Percentiles rank a stretch among this genome's conserved stretches.
Evolutionary conservation across 2,113 vertebrate genomes (phyloP).

Genomic region (Hystrix brachyura): DNA sequence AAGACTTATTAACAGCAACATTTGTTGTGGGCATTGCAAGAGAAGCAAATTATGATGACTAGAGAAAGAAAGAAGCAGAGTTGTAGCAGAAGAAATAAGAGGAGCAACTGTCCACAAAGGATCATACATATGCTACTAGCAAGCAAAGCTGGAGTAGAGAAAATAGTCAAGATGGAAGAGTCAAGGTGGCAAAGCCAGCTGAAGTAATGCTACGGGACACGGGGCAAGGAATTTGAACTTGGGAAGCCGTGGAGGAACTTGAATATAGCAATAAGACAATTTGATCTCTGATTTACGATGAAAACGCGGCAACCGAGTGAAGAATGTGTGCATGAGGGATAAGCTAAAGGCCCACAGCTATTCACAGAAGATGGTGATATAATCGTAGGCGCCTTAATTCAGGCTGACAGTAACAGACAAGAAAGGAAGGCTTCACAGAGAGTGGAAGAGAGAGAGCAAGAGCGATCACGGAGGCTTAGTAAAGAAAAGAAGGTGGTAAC

Average conservation of each 20-base stretch:
- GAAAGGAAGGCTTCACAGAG: background rate
- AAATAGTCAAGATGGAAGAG: background rate
- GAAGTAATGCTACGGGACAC: background rate
- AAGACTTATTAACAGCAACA: background rate
- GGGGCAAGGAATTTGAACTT: background rate
- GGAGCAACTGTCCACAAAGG: background rate
- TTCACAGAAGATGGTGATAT: background rate
- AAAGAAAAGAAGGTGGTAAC: background rate
- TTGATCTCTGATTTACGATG: background rate
- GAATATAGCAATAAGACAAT: background rate
- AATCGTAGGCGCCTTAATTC: background rate
- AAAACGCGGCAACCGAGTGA: background rate
- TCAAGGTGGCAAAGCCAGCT: background rate
- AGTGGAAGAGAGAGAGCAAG: background rate
- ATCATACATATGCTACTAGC: fast-evolving
- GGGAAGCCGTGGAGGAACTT: background rate
- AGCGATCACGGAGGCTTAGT: background rate
- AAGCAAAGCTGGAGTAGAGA: background rate
- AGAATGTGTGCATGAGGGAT: background rate
- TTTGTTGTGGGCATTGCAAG: background rate
- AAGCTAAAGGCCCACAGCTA: background rate
- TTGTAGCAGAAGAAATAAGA: background rate
- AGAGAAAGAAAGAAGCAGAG: background rate
- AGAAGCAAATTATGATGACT: background rate
- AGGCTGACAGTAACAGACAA: background rate